Evolutionary conservation across 2,113 vertebrate genomes (phyloP).

Genomic region (Otocyon megalotis): DNA sequence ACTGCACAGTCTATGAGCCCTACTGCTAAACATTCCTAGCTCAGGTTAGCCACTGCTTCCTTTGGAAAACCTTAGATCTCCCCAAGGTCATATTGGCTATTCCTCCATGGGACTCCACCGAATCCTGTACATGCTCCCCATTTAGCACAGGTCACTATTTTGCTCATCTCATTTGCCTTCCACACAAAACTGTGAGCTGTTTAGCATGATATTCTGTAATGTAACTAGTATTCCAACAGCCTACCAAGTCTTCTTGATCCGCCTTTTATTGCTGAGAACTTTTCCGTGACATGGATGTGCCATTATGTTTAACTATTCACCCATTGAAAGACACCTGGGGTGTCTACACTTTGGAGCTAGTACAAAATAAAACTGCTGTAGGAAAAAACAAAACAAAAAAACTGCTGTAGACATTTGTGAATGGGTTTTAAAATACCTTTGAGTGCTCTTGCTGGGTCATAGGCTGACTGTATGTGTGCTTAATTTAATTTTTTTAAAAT

Average conservation of each 20-base stretch:
- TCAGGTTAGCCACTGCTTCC: not conserved
- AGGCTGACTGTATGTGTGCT: not conserved
- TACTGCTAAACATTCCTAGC: not conserved
- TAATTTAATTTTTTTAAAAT: no score
- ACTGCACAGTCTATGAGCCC: no score
- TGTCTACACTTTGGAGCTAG: not conserved
- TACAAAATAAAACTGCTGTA: not conserved
- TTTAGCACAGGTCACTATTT: not conserved
- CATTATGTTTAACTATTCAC: not conserved
- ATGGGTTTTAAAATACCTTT: not conserved
- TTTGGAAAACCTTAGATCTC: not conserved
- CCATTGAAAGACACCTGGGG: not conserved
- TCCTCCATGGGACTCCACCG: not conserved
- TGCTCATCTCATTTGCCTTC: not conserved
- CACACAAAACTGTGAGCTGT: not conserved
- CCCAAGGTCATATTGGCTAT: not conserved
- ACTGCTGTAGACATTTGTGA: not conserved
- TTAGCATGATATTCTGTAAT: not conserved
- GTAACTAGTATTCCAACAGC: not conserved
- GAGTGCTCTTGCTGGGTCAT: not conserved
- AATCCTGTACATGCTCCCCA: not conserved
- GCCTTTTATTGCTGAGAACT: not conserved
- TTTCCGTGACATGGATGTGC: not conserved
- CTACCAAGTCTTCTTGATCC: not conserved
- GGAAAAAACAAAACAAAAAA: not conserved